Evolutionary conservation across 2,888 invertebrate species (phyloP), one percentile per base, ranked within the genome.

Genomic region (Drosophila trichaetosa): DNA sequence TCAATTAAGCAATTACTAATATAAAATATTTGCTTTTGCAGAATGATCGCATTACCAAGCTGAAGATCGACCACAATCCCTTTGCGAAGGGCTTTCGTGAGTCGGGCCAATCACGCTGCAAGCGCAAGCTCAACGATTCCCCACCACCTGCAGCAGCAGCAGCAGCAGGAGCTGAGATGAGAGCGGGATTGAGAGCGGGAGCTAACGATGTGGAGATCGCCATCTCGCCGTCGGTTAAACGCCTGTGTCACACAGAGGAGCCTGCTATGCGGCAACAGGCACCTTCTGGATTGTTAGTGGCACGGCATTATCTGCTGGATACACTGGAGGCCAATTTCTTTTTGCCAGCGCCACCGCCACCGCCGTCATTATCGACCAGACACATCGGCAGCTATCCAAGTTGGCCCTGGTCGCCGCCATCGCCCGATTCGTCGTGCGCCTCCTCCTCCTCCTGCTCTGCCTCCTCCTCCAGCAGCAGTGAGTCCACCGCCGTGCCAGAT

Each of bases 71-170:
- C 93, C 95, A 98, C 94, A 98, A 98, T 90, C 98, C 98, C 5
- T 98, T 98, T 92, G 98, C 98, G 0, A 98, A 98, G 94, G 98
- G 98, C 0, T 98, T 98, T 92, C 95, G 98, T 48, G 97, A 97
- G 80, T 95, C 96, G 73, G 98, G 98, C 1, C 96, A 96, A 87
- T 95, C 96, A 2, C 94, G 95, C 63, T 95, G 95, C 91, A 96
- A 96, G 87, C 93, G 96, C 83, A 96, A 96, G 93, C 94, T 91
- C 79, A 73, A 48, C 38, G 85, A 87, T 13, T 76, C 87, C 88
- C 93, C 89, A 77, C 92, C 89, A 75, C 36, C 65, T 18, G 59
- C 42, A 42, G 10, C 42, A n/a, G n/a, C 24, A n/a, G n/a, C 24
- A 51, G 11, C 29, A n/a, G 4, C 69, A 58, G 53, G 8, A 8